phyloP scores from a whole-genome alignment of 1,140 invertebrate species.

The Zelostemma sp. region DNA sequence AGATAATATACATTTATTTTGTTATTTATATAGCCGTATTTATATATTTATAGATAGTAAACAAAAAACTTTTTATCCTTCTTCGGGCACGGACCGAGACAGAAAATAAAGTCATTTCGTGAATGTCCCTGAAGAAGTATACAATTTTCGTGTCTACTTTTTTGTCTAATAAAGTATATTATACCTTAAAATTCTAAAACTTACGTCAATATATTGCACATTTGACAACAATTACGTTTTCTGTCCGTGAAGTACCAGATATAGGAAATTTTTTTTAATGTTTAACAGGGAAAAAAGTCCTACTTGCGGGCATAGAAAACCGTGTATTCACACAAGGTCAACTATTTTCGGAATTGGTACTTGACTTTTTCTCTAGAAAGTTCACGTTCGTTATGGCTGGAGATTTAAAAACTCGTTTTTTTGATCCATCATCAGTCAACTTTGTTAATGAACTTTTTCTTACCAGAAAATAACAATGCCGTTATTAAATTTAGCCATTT shows the following conservation, averaged over 20 bases:
- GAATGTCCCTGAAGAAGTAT: conserved; percentile 30
- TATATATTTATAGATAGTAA: conserved; percentile 67
- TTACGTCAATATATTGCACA: conserved; percentile 70
- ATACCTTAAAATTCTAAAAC: conserved; percentile 60
- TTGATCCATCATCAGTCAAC: too few species aligned
- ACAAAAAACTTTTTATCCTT: conserved; percentile 43
- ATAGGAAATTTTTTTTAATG: conserved; percentile 61
- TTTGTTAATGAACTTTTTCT: too few species aligned
- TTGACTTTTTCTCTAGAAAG: too few species aligned
- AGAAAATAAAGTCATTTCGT: conserved; percentile 37
- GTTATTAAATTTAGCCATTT: too few species aligned
- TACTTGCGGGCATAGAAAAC: background rate
- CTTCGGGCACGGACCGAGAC: conserved; percentile 31
- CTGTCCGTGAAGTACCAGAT: conserved; percentile 61
- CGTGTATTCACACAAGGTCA: too few species aligned
- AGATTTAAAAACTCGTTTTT: too few species aligned
- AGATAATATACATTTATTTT: conserved; percentile 53
- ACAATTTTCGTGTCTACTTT: conserved; percentile 37
- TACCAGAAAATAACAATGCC: too few species aligned
- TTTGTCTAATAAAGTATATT: conserved; percentile 60
- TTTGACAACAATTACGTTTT: conserved; percentile 70
- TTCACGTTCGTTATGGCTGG: too few species aligned
- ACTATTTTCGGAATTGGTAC: too few species aligned
- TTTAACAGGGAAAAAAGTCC: background rate
- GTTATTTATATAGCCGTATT: conserved; percentile 59